These are phyloP conservation scores for Lutjanus campechanus DNA, from an alignment of 2,797 vertebrate species.

Conservation along the genomic window DNA sequence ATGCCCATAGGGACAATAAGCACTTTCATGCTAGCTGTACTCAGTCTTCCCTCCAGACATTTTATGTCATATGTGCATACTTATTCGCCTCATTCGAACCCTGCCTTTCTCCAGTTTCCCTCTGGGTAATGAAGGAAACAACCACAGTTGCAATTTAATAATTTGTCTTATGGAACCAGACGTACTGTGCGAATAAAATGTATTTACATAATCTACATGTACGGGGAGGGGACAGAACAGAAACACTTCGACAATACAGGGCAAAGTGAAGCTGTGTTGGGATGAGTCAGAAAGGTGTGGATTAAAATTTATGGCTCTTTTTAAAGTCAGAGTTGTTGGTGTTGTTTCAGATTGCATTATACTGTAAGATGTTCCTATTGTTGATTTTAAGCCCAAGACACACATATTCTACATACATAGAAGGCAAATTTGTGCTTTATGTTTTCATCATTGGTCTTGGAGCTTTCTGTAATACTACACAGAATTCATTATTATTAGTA, in stretches of 20 bases:
- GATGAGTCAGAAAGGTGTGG: slow-evolving; percentile 9
- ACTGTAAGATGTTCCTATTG: background rate
- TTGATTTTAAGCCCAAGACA: background rate
- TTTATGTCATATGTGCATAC: slow-evolving; percentile 59
- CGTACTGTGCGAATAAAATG: slow-evolving; percentile 17
- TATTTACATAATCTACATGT: slow-evolving; percentile 33
- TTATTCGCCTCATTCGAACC: slow-evolving; percentile 63
- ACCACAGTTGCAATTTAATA: slow-evolving; percentile 30
- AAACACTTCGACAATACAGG: slow-evolving; percentile 12
- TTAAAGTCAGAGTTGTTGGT: background rate
- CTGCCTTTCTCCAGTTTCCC: slow-evolving; percentile 38
- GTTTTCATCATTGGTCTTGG: background rate
- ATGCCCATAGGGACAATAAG: slow-evolving; percentile 54
- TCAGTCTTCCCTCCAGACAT: slow-evolving; percentile 62
- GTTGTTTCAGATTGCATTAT: background rate
- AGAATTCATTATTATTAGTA: background rate
- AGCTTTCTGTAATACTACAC: background rate
- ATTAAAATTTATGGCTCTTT: slow-evolving; percentile 9
- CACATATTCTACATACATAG: background rate
- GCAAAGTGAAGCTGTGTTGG: slow-evolving; percentile 8
- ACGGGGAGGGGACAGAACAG: background rate
- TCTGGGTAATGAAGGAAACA: slow-evolving; percentile 31
- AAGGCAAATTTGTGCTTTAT: background rate
- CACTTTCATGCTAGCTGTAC: slow-evolving; percentile 51
- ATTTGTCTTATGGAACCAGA: slow-evolving; percentile 26